Conservation (phyloP, 1,140 invertebrate species). For the Pseudomyrmex dendroicus region DNA sequence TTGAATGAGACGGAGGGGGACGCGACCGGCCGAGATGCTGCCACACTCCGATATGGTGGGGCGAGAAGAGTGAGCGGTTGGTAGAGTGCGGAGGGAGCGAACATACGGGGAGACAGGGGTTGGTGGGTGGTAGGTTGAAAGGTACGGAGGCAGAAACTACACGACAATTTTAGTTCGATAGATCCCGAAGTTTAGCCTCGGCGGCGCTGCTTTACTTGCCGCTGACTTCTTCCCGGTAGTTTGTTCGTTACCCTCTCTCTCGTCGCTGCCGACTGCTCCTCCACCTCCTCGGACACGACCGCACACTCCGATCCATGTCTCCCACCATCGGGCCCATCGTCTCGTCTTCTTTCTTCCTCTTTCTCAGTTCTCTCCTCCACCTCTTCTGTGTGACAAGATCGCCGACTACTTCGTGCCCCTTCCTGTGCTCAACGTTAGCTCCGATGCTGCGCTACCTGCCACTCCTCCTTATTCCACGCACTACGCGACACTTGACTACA, state of each 20-base stretch:
- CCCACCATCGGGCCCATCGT: slow-evolving; percentile 51
- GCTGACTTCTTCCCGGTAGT: slow-evolving; percentile 84
- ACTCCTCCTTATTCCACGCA: slow-evolving; percentile 71
- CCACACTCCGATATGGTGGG: slow-evolving; percentile 68
- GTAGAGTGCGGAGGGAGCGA: slow-evolving; percentile 65
- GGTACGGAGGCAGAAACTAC: slow-evolving; percentile 81
- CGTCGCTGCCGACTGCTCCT: slow-evolving; percentile 52
- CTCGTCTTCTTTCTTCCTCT: slow-evolving; percentile 62
- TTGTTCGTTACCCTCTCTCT: slow-evolving; percentile 79
- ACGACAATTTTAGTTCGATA: slow-evolving; percentile 85
- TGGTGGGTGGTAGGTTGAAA: slow-evolving; percentile 57
- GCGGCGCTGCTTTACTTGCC: slow-evolving; percentile 82
- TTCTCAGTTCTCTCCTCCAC: slow-evolving; percentile 36
- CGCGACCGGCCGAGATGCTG: slow-evolving; percentile 69
- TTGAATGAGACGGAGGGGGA: slow-evolving; percentile 61
- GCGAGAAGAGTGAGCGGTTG: slow-evolving; percentile 59
- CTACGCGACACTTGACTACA: slow-evolving; percentile 75
- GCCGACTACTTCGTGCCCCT: slow-evolving; percentile 67
- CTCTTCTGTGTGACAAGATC: slow-evolving; percentile 54
- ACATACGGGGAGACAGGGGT: slow-evolving; percentile 54
- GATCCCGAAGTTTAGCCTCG: slow-evolving; percentile 83
- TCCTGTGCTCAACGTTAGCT: slow-evolving; percentile 59
- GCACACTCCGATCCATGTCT: slow-evolving; percentile 63
- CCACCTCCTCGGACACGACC: slow-evolving; percentile 64
- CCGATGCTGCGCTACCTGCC: slow-evolving; percentile 74